Evolutionary conservation across 2,113 vertebrate species (phyloP).

Genomic region (Ammospiza nelsoni): DNA sequence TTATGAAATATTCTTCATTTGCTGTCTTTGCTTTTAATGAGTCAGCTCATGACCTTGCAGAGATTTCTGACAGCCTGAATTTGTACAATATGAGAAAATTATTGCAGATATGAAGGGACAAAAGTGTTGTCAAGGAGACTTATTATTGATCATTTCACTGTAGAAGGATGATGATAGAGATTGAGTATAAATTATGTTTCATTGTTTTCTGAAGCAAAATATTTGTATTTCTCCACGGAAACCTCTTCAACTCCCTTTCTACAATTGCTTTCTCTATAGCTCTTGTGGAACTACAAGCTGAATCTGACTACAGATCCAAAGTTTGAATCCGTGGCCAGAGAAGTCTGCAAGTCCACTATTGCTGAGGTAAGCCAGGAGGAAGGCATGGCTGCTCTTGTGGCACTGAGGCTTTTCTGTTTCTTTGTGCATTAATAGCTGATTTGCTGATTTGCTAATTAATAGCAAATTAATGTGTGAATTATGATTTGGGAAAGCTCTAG

Average conservation of each 20-base stretch:
- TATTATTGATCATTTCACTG: neutral
- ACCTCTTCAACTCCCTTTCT: neutral
- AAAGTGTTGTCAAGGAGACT: constrained; percentile 14
- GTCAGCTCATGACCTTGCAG: neutral
- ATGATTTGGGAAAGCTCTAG: neutral
- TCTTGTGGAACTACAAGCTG: constrained; percentile 96
- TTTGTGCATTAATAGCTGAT: neutral
- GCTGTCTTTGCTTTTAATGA: neutral
- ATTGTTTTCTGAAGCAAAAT: neutral
- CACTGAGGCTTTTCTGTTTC: neutral
- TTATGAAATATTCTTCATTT: neutral
- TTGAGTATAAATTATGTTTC: neutral
- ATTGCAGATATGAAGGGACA: neutral
- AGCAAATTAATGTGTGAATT: neutral
- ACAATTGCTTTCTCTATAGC: constrained; percentile 64
- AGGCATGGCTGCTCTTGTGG: neutral
- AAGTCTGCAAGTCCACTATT: constrained; percentile 94
- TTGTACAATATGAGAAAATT: neutral
- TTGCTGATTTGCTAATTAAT: neutral
- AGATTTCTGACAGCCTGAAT: neutral
- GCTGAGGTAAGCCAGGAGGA: constrained; percentile 80
- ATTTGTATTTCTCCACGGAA: neutral
- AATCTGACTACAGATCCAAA: constrained; percentile 96
- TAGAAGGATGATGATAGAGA: neutral
- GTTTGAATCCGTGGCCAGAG: constrained; percentile 94